phyloP scores from a whole-genome alignment of 2,113 vertebrate species.

The Calyptomena viridis region DNA sequence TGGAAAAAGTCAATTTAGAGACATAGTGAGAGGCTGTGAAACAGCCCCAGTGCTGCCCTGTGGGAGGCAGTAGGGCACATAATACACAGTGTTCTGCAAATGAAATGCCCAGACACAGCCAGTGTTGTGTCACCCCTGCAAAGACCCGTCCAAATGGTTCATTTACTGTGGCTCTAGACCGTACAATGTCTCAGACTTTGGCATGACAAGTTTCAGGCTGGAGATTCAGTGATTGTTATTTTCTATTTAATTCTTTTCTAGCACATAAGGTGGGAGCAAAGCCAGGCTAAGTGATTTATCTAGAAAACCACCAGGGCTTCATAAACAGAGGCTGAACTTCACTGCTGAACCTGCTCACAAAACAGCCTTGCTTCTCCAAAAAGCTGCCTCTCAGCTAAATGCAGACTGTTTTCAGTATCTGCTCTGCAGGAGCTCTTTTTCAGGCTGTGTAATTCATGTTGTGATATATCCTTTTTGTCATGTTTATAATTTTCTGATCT shows the following conservation, averaged over 20 bases:
- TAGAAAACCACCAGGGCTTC: background rate
- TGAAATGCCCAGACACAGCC: background rate
- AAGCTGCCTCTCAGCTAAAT: background rate
- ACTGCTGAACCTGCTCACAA: background rate
- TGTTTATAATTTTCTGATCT: background rate
- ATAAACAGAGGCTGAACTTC: background rate
- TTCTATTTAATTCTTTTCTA: background rate
- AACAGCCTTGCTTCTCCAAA: background rate
- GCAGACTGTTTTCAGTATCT: background rate
- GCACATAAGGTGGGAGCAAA: background rate
- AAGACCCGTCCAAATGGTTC: background rate
- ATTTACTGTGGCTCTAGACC: background rate
- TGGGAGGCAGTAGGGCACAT: accelerated
- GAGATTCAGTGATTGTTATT: background rate
- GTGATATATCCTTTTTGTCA: background rate
- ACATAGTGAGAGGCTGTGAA: background rate
- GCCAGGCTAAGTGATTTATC: background rate
- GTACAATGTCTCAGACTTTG: background rate
- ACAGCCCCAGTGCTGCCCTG: background rate
- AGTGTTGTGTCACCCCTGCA: background rate
- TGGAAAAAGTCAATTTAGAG: background rate
- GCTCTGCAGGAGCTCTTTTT: background rate
- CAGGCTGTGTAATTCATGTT: background rate
- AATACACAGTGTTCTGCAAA: background rate
- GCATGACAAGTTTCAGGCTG: background rate